Evolutionary conservation across 2,888 invertebrate genomes (phyloP).

Genomic region (Lasioglossum calceatum): DNA sequence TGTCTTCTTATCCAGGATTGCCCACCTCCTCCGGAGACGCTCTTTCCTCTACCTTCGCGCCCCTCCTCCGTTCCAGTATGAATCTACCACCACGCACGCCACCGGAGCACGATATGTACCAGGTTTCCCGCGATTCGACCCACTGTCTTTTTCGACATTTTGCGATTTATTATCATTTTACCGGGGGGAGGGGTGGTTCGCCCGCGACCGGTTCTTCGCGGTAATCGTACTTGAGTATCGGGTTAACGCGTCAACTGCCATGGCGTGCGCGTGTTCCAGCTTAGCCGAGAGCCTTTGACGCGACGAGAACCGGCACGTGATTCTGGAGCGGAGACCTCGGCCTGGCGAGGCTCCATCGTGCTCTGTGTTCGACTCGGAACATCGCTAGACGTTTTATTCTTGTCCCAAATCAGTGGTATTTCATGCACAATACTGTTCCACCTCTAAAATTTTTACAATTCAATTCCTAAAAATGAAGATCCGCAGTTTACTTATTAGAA

Average conservation of each 20-base stretch:
- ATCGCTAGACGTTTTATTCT: not conserved
- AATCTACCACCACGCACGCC: not conserved
- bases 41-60: not conserved
- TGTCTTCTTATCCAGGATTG: not conserved
- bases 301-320: slow-evolving; percentile 20
- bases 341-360: not conserved
- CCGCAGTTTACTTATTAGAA: too few relatives aligned
- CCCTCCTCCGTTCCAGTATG: fast-evolving
- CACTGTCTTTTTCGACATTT: slow-evolving; percentile 30
- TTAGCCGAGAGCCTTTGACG: slow-evolving; percentile 1
- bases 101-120: not conserved
- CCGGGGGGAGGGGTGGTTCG: not conserved
- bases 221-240: slow-evolving; percentile 28
- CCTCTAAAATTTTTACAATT: too few relatives aligned
- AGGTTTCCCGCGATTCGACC: slow-evolving; percentile 43
- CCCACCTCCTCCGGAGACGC: not conserved
- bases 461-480: too few relatives aligned
- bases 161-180: slow-evolving; percentile 41
- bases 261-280: slow-evolving; percentile 30
- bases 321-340: slow-evolving; percentile 8
- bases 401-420: not conserved
- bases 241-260: slow-evolving; percentile 26
- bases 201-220: slow-evolving; percentile 6
- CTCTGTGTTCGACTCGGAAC: not conserved
- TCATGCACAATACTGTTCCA: too few relatives aligned